Evolutionary conservation across 2,797 vertebrate species (phyloP), one percentile per base, ranked within the genome.

Genomic region (Molossus alvarezi): DNA sequence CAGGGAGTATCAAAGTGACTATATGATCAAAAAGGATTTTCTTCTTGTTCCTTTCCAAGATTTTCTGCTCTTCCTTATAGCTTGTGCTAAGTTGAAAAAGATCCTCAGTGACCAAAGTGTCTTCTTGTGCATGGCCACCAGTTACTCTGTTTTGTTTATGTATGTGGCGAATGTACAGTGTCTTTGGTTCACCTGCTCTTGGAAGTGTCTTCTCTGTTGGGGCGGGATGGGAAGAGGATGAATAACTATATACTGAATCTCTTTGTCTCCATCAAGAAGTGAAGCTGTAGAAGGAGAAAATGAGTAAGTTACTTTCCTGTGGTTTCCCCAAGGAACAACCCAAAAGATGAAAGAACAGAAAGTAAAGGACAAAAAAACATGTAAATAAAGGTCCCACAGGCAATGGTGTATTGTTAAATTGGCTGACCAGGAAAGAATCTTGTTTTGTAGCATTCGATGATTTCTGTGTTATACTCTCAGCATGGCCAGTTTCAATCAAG

Each of bases 241-340:
- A 37, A 41, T 65, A 2, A 58, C 62, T 57, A 33, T 62, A 69
- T 8, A 9, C 37, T 48, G 20, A 45, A 27, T 33, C 48, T 80
- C 27, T 45, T 76, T 45, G 55, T 82, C 15, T 92, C 83, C 23
- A 60, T 71, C 20, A 83, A 89, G 60, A 94, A 90, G 17, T 29
- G n/a, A 90, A 76, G 2, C 27, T 72, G 4, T 2, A 91, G 55
- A 2, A 82, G 5, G 9, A 94, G 14, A 75, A 87, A 85, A 15
- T 29, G 2, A 57, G 13, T 53, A 86, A 75, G 48, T 37, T 55
- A 73, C 6, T 89, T 45, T 67, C 18, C 14, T 96, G 55, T 65
- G 12, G 13, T 64, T 64, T 86, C 6, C 20, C 25, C 48, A 33
- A 53, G 37, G 27, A 88, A 64, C 25, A 82, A 76, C 72, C 2